Evolutionary conservation across 1,140 invertebrate species (phyloP), one percentile per base, ranked within the genome.

Genomic region (Polypedilum vanderplanki): DNA sequence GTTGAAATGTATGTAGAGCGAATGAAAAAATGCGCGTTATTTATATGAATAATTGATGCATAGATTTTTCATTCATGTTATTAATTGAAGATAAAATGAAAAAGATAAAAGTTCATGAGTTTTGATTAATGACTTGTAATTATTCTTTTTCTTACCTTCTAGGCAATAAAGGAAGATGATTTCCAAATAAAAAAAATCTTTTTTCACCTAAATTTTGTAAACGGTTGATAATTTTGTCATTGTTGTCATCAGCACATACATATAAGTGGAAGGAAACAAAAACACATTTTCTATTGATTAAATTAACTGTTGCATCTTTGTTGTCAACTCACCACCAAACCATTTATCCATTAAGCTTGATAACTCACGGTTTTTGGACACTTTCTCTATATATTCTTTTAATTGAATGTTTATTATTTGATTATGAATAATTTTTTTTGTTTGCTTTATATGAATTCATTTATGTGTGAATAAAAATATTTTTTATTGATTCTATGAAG

Each of bases 121-220:
- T 3, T 10, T 7, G 15, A 46, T 46, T n/a, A 57, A 57, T 4
- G 41, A 46, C 3, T 64, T 74, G 75, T 78, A 75, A 41, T 75
- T 75, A 46, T 77, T 77, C 81, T 75, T 75, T 40, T 77, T 77
- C 81, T 84, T 85, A 93, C 91, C 90, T 90, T 83, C 91, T 88
- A 76, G 91, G 91, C 78, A 93, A 82, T 78, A 93, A 85, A 78
- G 91, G 91, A 81, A 93, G 86, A 82, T 92, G 91, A 85, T 91
- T 93, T 81, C 92, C 92, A 82, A 93, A 91, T 82, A 93, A 89
- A 91, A 91, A 93, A 80, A 93, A 86, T 86, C 90, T 90, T 83
- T 90, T 90, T 85, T 92, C 91, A 86, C 89, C 65, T 70, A 22
- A 20, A 9, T 18, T 70, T 22, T 17, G 3, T 10, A 9, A 20